Evolutionary conservation across 2,888 invertebrate genomes (phyloP).

Genomic region (Campaea margaritaria): DNA sequence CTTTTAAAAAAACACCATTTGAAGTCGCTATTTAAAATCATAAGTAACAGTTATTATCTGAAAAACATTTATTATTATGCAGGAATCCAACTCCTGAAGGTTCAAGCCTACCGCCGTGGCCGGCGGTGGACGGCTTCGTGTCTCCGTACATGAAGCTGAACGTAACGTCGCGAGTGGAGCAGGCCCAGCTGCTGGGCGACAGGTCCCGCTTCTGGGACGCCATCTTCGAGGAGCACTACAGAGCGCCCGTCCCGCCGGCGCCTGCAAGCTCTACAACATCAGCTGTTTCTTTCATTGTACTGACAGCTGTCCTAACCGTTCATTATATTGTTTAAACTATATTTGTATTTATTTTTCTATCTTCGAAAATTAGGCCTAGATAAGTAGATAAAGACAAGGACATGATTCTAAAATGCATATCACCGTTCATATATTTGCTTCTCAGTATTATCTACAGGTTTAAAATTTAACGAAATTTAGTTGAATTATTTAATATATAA

Average conservation of each 20-base stretch:
- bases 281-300: background rate
- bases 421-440: too few relatives aligned
- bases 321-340: background rate
- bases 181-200: slow-evolving; percentile 11
- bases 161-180: background rate
- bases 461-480: too few relatives aligned
- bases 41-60: too few relatives aligned
- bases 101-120: background rate
- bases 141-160: background rate
- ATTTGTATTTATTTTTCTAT: too few relatives aligned
- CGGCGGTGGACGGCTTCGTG: background rate
- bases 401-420: too few relatives aligned
- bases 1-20: too few relatives aligned
- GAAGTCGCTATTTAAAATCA: too few relatives aligned
- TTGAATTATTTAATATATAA: too few relatives aligned
- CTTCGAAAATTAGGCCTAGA: too few relatives aligned
- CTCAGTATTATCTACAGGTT: too few relatives aligned
- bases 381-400: too few relatives aligned
- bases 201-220: slow-evolving; percentile 21
- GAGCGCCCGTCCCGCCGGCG: background rate
- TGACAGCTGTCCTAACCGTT: background rate
- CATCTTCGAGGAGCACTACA: background rate
- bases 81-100: background rate
- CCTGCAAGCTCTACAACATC: background rate
- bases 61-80: background rate